These are phyloP conservation scores for Bombylius major DNA, from an alignment of 2,888 invertebrate species.

Conservation along the genomic window DNA sequence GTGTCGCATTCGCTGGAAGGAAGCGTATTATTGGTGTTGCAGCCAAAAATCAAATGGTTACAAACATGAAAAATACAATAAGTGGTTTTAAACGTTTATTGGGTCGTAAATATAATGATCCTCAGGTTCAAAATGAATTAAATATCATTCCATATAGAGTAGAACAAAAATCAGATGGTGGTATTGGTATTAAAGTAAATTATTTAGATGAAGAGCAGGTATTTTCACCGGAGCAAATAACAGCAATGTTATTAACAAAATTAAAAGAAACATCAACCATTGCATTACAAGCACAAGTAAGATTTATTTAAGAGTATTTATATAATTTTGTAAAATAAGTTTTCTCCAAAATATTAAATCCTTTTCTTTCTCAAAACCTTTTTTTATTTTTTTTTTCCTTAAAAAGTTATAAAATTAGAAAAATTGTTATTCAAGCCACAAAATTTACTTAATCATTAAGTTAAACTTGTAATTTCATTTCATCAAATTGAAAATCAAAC, in stretches of 20 bases:
- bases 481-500: too few species aligned
- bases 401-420: too few species aligned
- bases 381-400: too few species aligned
- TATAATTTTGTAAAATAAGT: neutral
- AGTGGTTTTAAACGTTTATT: conserved; percentile 86
- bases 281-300: conserved; percentile 68
- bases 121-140: conserved; percentile 72
- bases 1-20: conserved; percentile 86
- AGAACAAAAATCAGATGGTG: conserved; percentile 61
- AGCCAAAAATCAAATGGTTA: conserved; percentile 92
- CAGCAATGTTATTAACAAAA: conserved; percentile 94
- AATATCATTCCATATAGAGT: conserved; percentile 67
- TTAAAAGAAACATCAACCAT: conserved; percentile 80
- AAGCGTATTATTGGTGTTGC: conserved; percentile 90
- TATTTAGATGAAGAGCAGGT: conserved; percentile 77
- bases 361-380: too few species aligned
- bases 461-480: too few species aligned
- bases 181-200: conserved; percentile 75
- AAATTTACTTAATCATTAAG: too few species aligned
- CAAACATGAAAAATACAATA: conserved; percentile 95
- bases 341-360: too few species aligned
- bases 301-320: neutral
- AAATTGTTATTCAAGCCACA: too few species aligned
- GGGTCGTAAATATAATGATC: conserved; percentile 82
- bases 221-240: conserved; percentile 87